Base-by-base conservation (phyloP, 1,140 invertebrate species). In the Lerema accius region DNA sequence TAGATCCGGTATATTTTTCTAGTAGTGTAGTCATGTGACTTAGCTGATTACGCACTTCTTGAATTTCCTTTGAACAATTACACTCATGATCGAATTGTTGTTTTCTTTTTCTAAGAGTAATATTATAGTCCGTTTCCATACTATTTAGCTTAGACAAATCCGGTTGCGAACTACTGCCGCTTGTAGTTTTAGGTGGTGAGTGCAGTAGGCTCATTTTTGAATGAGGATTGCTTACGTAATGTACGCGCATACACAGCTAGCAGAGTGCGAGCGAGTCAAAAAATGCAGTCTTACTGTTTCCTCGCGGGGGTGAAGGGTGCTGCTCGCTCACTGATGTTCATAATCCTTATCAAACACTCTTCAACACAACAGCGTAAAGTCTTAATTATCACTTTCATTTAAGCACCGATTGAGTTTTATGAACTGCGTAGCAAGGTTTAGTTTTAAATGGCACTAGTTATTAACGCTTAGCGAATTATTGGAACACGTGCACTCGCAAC, bases 21-120 rank as follows among this genome's bases (percentile, higher is more conserved):
- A 53, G 35, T 26, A 53, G 3, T 5, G 14, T 0, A 9, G 28
- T 51, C 35, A 51, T 51, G 14, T 26, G 50, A 9, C n/a, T 1
- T 14, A 53, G 7, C 15, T 53, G 16, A 13, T 16, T 11, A 14
- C 37, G 50, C 4, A 53, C 40, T 53, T 53, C 37, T 9, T 40
- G 35, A 14, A 53, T 26, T 40, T 53, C 50, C 0, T 14, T 53
- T 14, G 50, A 10, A 19, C 50, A 53, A 13, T 17, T 23, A 17
- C 49, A 51, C 0, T 15, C 32, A 37, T 39, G 15, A 19, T 37
- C 32, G 3, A 37, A 17, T 5, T 35, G 16, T 16, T 13, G 15
- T 53, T 53, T 53, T 40, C 50, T 53, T 53, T 53, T 53, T 53
- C 50, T n/a, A 23, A 26, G 11, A 13, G 37, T 53, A 9, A 53